These are phyloP conservation scores for Malacosoma neustria DNA, from an alignment of 2,888 invertebrate genomes.

Conservation along the genomic window DNA sequence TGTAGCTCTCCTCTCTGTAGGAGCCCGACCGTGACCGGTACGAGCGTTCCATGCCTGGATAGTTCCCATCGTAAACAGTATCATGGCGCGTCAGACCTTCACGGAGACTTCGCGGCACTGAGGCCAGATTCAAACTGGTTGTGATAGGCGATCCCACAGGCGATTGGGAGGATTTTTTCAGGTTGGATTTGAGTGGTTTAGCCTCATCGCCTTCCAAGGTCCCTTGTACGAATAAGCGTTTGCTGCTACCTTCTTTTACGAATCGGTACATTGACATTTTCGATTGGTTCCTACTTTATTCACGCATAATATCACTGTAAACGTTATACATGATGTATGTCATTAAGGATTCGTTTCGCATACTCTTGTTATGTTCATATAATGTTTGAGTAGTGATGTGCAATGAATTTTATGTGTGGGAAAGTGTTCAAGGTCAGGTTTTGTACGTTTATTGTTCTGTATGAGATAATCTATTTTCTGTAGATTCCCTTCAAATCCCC, in stretches of 20 bases:
- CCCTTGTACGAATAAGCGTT: slow-evolving; percentile 85
- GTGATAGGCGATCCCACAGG: slow-evolving; percentile 78
- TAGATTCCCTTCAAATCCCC: too few species aligned
- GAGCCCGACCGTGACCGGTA: slow-evolving; percentile 57
- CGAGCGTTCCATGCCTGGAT: slow-evolving; percentile 59
- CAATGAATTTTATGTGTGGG: neutral
- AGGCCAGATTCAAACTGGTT: slow-evolving; percentile 75
- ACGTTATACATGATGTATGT: slow-evolving; percentile 33
- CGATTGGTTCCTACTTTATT: slow-evolving; percentile 40
- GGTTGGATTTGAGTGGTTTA: slow-evolving; percentile 66
- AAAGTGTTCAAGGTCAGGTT: neutral
- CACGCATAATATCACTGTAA: slow-evolving; percentile 48
- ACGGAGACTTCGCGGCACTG: slow-evolving; percentile 68
- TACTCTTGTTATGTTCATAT: slow-evolving; percentile 13
- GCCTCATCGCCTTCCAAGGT: slow-evolving; percentile 78
- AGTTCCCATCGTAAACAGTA: slow-evolving; percentile 65
- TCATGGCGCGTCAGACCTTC: slow-evolving; percentile 68
- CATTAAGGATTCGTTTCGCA: slow-evolving; percentile 61
- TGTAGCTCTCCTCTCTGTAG: slow-evolving; percentile 58
- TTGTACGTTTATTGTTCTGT: too few species aligned
- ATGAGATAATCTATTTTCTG: too few species aligned
- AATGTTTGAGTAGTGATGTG: slow-evolving; percentile 23
- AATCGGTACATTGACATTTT: slow-evolving; percentile 86
- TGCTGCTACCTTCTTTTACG: slow-evolving; percentile 79
- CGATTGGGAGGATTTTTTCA: slow-evolving; percentile 62